These are phyloP conservation scores for Perdita meconis DNA, from an alignment of 2,888 invertebrate genomes.

Conservation along the genomic window DNA sequence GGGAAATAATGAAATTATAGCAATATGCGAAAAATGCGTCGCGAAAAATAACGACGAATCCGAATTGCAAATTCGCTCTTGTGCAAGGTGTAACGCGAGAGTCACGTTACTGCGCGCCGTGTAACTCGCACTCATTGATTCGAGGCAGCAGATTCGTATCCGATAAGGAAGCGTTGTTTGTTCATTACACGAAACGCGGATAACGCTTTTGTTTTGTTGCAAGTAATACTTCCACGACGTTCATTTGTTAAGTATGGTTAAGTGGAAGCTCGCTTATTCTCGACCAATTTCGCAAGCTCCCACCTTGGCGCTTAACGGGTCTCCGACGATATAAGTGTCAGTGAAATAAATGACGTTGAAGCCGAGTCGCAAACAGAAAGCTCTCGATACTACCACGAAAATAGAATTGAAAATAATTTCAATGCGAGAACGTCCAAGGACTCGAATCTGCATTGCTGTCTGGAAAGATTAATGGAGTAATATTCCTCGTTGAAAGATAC, in stretches of 20 bases:
- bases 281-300: background rate
- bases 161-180: background rate
- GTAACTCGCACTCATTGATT: constrained; percentile 12
- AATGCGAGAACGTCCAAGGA: background rate
- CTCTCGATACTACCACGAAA: background rate
- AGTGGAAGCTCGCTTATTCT: background rate
- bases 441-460: background rate
- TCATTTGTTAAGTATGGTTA: background rate
- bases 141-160: background rate
- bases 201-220: background rate
- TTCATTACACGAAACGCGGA: background rate
- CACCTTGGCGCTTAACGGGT: background rate
- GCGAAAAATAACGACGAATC: constrained; percentile 55
- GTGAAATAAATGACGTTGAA: too few species aligned
- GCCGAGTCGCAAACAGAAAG: background rate
- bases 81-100: background rate
- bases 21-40: constrained; percentile 42
- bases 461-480: constrained; percentile 2
- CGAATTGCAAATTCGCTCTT: constrained; percentile 55
- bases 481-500: constrained; percentile 4
- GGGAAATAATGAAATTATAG: background rate
- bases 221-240: background rate
- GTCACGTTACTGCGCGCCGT: constrained; percentile 18
- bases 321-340: background rate
- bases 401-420: background rate